phyloP scores from a whole-genome alignment of 1,140 invertebrate genomes.

The Rhyacophila brunnea region DNA sequence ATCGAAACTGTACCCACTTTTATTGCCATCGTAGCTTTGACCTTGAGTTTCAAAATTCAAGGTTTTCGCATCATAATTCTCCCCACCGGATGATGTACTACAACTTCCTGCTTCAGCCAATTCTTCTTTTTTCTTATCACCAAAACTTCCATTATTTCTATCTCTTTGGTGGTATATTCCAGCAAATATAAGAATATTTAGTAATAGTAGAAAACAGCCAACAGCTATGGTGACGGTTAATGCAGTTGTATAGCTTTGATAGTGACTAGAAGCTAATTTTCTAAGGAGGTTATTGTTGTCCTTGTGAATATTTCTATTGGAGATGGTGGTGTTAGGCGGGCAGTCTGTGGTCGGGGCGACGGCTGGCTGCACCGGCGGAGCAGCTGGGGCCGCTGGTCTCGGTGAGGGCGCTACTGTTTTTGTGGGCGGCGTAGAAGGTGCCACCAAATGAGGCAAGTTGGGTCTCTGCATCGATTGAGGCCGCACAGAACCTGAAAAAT shows the following conservation, averaged over 20 bases:
- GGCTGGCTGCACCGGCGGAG: conserved; percentile 34
- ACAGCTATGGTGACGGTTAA: conserved; percentile 91
- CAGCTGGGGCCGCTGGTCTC: conserved; percentile 40
- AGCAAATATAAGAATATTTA: conserved; percentile 92
- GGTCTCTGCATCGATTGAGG: conserved; percentile 66
- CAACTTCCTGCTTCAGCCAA: conserved; percentile 68
- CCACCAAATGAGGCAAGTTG: conserved; percentile 52
- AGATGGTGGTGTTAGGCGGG: conserved; percentile 61
- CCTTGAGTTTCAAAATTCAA: conserved; percentile 60
- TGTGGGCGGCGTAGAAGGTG: conserved; percentile 45
- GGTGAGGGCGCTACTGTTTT: conserved; percentile 38
- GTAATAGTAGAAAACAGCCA: conserved; percentile 81
- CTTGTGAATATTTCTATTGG: conserved; percentile 42
- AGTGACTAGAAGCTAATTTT: conserved; percentile 74
- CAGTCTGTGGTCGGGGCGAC: conserved; percentile 62
- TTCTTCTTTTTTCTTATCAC: conserved; percentile 72
- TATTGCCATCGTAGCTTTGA: conserved; percentile 53
- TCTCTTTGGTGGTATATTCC: conserved; percentile 91
- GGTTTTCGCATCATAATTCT: conserved; percentile 58
- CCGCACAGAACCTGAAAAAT: conserved; percentile 63
- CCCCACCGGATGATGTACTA: conserved; percentile 53
- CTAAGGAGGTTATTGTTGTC: conserved; percentile 68
- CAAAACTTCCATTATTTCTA: conserved; percentile 53
- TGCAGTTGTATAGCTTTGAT: conserved; percentile 85
- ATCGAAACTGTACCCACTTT: conserved; percentile 56